phyloP scores from a whole-genome alignment of 2,113 vertebrate genomes.

The Marmota monax region DNA sequence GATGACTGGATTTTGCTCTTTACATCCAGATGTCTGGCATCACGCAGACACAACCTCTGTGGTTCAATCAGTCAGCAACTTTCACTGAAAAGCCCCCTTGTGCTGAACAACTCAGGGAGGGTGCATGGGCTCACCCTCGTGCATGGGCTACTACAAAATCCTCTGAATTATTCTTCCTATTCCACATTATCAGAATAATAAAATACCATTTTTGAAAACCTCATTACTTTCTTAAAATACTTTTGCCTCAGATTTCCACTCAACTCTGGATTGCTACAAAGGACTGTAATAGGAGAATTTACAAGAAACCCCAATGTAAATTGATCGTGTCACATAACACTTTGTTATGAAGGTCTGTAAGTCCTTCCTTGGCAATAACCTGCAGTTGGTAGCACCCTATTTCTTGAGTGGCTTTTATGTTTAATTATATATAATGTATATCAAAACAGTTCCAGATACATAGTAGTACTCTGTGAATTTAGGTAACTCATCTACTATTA shows the following conservation, averaged over 20 bases:
- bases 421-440: background rate
- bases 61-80: conserved; percentile 50
- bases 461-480: background rate
- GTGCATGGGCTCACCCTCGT: background rate
- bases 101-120: background rate
- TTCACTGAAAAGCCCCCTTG: background rate
- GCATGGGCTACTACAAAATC: background rate
- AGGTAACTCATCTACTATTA: background rate
- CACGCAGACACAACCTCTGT: conserved; percentile 20
- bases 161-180: background rate
- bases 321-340: background rate
- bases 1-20: conserved; percentile 15
- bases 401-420: background rate
- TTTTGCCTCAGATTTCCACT: conserved; percentile 39
- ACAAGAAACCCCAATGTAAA: background rate
- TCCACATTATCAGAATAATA: background rate
- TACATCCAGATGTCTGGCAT: conserved; percentile 61
- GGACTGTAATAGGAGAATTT: background rate
- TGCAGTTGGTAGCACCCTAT: background rate
- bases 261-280: background rate
- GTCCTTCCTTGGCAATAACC: background rate
- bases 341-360: background rate
- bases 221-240: background rate
- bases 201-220: conserved; percentile 29
- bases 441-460: background rate